phyloP scores from a whole-genome alignment of 2,888 invertebrate genomes.

The Chymomyza amoena region DNA sequence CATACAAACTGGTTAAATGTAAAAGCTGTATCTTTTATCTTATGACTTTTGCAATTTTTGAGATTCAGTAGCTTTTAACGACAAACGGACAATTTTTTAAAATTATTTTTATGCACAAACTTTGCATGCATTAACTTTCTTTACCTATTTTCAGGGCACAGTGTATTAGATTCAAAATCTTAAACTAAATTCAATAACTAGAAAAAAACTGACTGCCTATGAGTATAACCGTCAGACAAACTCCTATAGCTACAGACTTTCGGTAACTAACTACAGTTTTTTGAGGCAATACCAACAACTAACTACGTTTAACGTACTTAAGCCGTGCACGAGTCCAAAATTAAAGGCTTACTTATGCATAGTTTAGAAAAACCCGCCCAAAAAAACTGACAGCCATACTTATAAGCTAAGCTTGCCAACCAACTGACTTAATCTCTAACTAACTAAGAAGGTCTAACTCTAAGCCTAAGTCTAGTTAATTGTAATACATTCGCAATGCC shows the following conservation, averaged over 20 bases:
- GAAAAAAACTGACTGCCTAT: slow-evolving; percentile 53
- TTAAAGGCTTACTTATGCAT: background rate
- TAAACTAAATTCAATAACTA: slow-evolving; percentile 28
- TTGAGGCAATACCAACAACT: slow-evolving; percentile 43
- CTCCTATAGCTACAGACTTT: slow-evolving; percentile 1
- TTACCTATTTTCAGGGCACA: background rate
- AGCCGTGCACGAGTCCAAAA: slow-evolving; percentile 49
- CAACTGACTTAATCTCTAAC: slow-evolving; percentile 43
- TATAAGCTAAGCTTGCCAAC: slow-evolving; percentile 24
- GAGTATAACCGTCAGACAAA: slow-evolving; percentile 30
- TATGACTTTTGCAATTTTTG: background rate
- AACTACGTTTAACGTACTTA: slow-evolving; percentile 64
- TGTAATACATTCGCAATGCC: slow-evolving; percentile 42
- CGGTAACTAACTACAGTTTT: slow-evolving; percentile 16
- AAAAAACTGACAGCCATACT: background rate
- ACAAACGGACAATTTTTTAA: background rate
- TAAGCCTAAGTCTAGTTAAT: slow-evolving; percentile 20
- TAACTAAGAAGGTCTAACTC: slow-evolving; percentile 21
- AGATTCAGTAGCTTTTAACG: background rate
- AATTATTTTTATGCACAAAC: background rate
- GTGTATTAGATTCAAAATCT: background rate
- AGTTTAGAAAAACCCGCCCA: background rate
- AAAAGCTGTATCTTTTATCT: no score
- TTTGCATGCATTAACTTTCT: background rate
- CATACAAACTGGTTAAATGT: no score